These are phyloP conservation scores for Leucophenga maculata DNA, from an alignment of 2,888 invertebrate species.

Conservation along the genomic window DNA sequence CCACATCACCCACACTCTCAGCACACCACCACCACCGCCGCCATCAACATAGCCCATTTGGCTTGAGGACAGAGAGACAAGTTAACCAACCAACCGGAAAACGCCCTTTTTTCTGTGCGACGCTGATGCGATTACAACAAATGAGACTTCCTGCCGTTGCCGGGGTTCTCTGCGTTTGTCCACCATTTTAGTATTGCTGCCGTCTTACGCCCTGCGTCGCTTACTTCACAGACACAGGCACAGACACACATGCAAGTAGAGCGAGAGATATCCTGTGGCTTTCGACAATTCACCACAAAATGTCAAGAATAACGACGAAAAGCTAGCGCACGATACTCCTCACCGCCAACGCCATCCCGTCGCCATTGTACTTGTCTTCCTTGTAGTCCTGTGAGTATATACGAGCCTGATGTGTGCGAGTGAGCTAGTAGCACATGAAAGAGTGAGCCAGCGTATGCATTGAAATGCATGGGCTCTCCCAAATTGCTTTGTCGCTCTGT, in stretches of 20 bases:
- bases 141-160: constrained; percentile 61
- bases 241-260: constrained; percentile 44
- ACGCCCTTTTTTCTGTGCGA: constrained; percentile 64
- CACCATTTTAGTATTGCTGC: constrained; percentile 13
- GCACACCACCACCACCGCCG: not conserved
- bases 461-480: constrained; percentile 18
- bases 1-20: constrained; percentile 27
- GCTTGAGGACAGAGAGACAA: constrained; percentile 26
- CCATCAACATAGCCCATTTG: not conserved
- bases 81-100: constrained; percentile 68
- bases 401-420: not conserved
- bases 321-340: constrained; percentile 54
- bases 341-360: constrained; percentile 31
- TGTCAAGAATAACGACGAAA: constrained; percentile 71
- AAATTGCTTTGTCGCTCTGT: constrained; percentile 33
- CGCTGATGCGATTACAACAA: constrained; percentile 63
- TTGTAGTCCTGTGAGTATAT: not conserved
- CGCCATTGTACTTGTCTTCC: constrained; percentile 29
- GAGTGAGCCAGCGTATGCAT: constrained; percentile 33
- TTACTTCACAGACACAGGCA: constrained; percentile 38
- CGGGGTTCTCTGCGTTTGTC: not conserved
- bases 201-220: constrained; percentile 19
- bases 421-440: not conserved
- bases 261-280: constrained; percentile 66
- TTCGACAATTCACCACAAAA: constrained; percentile 73